Base-by-base conservation (phyloP, 2,888 invertebrate genomes). In the Nomada ferruginata region DNA sequence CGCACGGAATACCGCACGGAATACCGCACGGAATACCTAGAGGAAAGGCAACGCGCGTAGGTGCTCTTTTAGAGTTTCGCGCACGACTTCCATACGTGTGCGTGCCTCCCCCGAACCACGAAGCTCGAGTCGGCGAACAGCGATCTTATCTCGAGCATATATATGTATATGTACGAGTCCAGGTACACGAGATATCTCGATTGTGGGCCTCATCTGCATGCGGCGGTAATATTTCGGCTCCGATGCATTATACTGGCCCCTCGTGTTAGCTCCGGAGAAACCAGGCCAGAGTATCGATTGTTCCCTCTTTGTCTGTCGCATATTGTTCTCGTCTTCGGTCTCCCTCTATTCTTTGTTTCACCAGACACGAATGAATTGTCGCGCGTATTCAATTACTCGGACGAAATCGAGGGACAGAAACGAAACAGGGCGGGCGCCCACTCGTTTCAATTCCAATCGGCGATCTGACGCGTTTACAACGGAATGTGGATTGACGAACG, bases 141-240 rank as follows among this genome's bases (percentile, higher is more conserved):
- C 79, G 89, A 89, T 89, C 81, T 85, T 87, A 89, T 89, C 89
- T 81, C 63, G 75, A 53, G 66, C 79, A 66, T 70, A 79, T 74
- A 76, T 68, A 76, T 52, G 29, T 44, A 53, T 60, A 77, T 65
- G 82, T 85, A 79, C 82, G 82, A 72, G 82, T 74, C 79, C 70
- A 69, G 83, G 82, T 85, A 87, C 83, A 81, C 80, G 86, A 86
- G 89, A 85, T 89, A 89, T 87, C 89, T 88, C 86, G 89, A 90
- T 86, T 79, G 86, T 76, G 76, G 64, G 71, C 86, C 85, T 86
- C 89, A 89, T 90, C 87, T 87, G 85, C 89, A 87, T 90, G 85
- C 84, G 84, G 78, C 86, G 82, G 87, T 84, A 87, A 90, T 88
- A 86, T 89, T 90, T 87, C 85, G 87, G 84, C 83, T 83, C 82